phyloP scores from a whole-genome alignment of 2,888 invertebrate species.

The Pollenia labialis region DNA sequence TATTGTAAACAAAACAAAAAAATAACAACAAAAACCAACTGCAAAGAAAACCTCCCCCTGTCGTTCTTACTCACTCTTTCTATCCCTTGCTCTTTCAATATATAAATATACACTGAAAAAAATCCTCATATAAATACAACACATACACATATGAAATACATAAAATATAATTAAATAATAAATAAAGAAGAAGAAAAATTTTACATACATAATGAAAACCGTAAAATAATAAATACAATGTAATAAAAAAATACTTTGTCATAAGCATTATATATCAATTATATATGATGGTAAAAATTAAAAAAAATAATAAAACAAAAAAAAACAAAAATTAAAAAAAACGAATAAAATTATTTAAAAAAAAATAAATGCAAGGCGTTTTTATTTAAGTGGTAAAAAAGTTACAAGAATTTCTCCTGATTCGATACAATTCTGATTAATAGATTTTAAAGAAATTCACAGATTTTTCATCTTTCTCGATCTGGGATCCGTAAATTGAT shows the following conservation, averaged over 20 bases:
- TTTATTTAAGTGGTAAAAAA: conserved; percentile 27
- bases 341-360: conserved; percentile 71
- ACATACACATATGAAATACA: conserved; percentile 35
- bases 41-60: neutral
- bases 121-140: conserved; percentile 40
- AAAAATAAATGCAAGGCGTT: conserved; percentile 57
- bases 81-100: neutral
- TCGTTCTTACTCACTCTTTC: neutral
- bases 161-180: conserved; percentile 65
- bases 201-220: conserved; percentile 77
- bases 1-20: neutral
- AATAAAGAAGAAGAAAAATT: conserved; percentile 71
- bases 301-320: conserved; percentile 45
- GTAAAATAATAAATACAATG: conserved; percentile 76
- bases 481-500: too few relatives aligned
- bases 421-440: too few relatives aligned
- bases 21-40: neutral
- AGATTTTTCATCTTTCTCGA: too few relatives aligned
- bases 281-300: conserved; percentile 72
- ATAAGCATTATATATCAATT: conserved; percentile 74
- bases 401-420: neutral
- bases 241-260: conserved; percentile 76
- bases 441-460: too few relatives aligned
- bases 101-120: conserved; percentile 31
- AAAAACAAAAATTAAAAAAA: conserved; percentile 49